Percentiles rank a stretch among this genome's conserved stretches.
Evolutionary conservation across 2,113 vertebrate genomes (phyloP).

Genomic region (Thunnus maccoyii): DNA sequence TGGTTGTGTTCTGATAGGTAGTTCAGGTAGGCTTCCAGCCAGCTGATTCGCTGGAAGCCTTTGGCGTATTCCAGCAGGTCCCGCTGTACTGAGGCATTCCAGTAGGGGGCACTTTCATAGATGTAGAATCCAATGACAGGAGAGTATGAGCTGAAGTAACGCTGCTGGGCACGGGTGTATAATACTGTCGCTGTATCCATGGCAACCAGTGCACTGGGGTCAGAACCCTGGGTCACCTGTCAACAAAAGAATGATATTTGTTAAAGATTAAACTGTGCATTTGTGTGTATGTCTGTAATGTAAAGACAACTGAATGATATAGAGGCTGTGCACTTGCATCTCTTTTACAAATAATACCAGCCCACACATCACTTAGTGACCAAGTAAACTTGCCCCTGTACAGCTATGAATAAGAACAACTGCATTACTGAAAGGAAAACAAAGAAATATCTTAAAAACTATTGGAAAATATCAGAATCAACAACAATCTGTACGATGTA

Average conservation of each 20-base stretch:
- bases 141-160: conserved; percentile 98
- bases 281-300: too few relatives aligned
- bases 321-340: too few relatives aligned
- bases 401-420: too few relatives aligned
- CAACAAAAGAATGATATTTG: conserved; percentile 72
- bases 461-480: too few relatives aligned
- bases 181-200: conserved; percentile 95
- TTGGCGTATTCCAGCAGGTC: conserved; percentile 95
- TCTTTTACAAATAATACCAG: too few relatives aligned
- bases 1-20: conserved; percentile 95
- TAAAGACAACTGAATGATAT: too few relatives aligned
- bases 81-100: conserved; percentile 97
- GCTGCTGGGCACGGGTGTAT: conserved; percentile 95
- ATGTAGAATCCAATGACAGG: conserved; percentile 99
- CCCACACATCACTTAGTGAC: too few relatives aligned
- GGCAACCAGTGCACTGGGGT: conserved; percentile 96
- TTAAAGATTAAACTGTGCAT: neutral
- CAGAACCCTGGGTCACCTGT: conserved; percentile 97
- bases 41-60: conserved; percentile 98
- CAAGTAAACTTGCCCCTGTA: too few relatives aligned
- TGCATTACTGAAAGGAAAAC: too few relatives aligned
- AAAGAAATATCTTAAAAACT: too few relatives aligned
- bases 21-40: conserved; percentile 97
- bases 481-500: too few relatives aligned
- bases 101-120: conserved; percentile 98